Evolutionary conservation across 2,888 invertebrate genomes (phyloP).

Genomic region (Drosophila parthenogenetica): DNA sequence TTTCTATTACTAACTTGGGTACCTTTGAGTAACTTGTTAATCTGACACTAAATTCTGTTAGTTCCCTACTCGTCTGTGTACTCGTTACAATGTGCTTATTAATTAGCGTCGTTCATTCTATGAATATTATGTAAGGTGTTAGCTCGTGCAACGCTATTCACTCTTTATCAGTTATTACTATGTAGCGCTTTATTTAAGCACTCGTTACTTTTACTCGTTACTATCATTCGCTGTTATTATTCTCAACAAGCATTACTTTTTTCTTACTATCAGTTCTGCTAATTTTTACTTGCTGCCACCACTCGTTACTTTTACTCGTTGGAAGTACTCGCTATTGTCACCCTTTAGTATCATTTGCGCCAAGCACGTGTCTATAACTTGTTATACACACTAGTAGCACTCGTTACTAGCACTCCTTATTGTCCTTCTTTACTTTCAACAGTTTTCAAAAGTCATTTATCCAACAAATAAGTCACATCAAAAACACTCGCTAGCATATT

Average conservation of each 20-base stretch:
- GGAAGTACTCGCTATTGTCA: too few relatives aligned
- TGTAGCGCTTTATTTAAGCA: background rate
- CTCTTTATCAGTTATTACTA: background rate
- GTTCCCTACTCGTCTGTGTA: slow-evolving; percentile 1
- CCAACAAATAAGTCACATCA: background rate
- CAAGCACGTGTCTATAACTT: too few relatives aligned
- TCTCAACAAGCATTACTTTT: too few relatives aligned
- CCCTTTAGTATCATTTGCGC: too few relatives aligned
- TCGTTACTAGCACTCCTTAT: too few relatives aligned
- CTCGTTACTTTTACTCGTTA: background rate
- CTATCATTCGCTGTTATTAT: background rate
- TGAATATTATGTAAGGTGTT: slow-evolving; percentile 5
- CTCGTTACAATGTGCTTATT: background rate
- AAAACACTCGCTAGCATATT: background rate
- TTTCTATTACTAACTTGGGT: slow-evolving; percentile 3
- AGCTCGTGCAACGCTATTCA: background rate
- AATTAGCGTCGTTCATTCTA: background rate
- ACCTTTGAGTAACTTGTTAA: background rate
- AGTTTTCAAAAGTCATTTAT: background rate
- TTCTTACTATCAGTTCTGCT: too few relatives aligned
- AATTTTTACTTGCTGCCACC: too few relatives aligned
- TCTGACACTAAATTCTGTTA: background rate
- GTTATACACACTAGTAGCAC: too few relatives aligned
- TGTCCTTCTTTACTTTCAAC: too few relatives aligned
- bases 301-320: too few relatives aligned